These are phyloP conservation scores for Amorpha juglandis DNA, from an alignment of 2,888 invertebrate genomes.

Conservation along the genomic window DNA sequence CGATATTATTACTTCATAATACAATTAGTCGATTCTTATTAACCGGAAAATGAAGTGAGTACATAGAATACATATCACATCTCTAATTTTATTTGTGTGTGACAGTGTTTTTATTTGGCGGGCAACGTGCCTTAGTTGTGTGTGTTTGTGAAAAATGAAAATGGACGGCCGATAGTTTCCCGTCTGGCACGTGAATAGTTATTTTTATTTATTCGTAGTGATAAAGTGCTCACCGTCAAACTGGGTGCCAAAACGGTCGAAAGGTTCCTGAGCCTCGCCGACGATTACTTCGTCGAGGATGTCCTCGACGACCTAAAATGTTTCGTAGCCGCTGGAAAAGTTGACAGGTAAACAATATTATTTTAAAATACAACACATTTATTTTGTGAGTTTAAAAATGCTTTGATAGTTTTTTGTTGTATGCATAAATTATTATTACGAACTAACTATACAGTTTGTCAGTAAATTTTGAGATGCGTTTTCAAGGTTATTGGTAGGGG, in stretches of 20 bases:
- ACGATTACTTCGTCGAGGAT: conserved; percentile 79
- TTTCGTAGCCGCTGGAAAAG: conserved; percentile 74
- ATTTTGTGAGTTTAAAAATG: not conserved
- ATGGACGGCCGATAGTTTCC: conserved; percentile 68
- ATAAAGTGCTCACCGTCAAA: conserved; percentile 66
- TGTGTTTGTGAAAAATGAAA: conserved; percentile 56
- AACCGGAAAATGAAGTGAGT: conserved; percentile 23
- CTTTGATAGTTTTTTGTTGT: not conserved
- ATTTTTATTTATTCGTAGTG: conserved; percentile 59
- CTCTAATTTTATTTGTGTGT: conserved; percentile 27
- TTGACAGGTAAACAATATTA: conserved; percentile 81
- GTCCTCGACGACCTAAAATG: conserved; percentile 80
- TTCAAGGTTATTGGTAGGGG: conserved; percentile 77
- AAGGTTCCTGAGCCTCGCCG: conserved; percentile 76
- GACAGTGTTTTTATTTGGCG: conserved; percentile 29
- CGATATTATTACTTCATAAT: conserved; percentile 14
- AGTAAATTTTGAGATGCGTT: conserved; percentile 26
- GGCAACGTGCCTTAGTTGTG: conserved; percentile 22
- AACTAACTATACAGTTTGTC: not conserved
- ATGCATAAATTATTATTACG: not conserved
- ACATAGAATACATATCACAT: conserved; percentile 15
- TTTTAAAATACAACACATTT: conserved; percentile 44
- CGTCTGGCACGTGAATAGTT: conserved; percentile 70
- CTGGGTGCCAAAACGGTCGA: conserved; percentile 83
- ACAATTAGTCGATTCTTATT: conserved; percentile 20